These are phyloP conservation scores for Oikopleura vanhoeffeni DNA, from an alignment of 23 tunicate genomes.

Conservation along the genomic window DNA sequence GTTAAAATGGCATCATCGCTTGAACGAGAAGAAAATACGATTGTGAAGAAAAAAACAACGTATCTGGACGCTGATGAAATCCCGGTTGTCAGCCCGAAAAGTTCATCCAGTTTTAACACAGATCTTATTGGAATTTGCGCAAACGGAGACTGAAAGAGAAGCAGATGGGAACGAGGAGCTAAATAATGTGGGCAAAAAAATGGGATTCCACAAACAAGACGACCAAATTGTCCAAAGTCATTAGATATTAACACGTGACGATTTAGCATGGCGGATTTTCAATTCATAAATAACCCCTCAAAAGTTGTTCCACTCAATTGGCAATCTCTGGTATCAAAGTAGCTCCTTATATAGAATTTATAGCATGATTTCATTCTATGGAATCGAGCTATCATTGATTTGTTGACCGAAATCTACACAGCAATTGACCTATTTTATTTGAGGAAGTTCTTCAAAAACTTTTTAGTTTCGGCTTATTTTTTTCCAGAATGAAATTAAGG, in stretches of 20 bases:
- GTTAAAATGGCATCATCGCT: neutral
- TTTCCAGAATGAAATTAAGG: no score
- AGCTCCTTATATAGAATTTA: no score
- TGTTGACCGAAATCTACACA: no score
- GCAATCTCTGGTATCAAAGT: neutral
- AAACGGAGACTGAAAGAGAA: slow-evolving; percentile 4
- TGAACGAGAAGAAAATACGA: neutral
- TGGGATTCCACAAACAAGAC: neutral
- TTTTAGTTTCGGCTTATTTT: no score
- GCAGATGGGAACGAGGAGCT: neutral
- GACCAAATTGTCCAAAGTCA: neutral
- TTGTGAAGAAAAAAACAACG: neutral
- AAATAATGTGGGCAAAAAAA: neutral
- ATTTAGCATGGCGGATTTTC: neutral
- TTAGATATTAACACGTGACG: neutral
- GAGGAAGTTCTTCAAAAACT: no score
- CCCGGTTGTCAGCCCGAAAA: neutral
- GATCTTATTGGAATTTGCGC: neutral
- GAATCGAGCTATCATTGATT: no score
- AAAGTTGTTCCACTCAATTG: neutral
- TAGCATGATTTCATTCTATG: no score
- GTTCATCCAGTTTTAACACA: neutral
- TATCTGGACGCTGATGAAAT: neutral
- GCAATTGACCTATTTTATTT: no score
- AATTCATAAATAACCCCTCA: slow-evolving; percentile 2